phyloP scores from a whole-genome alignment of 2,797 vertebrate species.

The Eulemur mongoz region DNA sequence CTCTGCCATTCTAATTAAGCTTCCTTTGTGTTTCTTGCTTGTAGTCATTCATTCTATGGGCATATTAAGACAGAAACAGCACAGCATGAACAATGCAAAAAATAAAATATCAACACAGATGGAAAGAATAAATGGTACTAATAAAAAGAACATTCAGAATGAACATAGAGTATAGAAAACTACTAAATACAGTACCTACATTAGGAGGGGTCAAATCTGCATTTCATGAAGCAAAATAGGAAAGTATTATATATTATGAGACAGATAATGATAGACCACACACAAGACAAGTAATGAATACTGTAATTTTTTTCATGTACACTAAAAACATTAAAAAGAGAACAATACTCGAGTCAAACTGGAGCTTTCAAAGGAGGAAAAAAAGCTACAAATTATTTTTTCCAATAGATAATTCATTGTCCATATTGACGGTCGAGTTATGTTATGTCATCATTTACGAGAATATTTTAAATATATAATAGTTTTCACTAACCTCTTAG shows the following conservation, averaged over 20 bases:
- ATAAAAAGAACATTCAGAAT: constrained; percentile 71
- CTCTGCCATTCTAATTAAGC: constrained; percentile 54
- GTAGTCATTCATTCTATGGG: constrained; percentile 66
- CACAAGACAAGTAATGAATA: constrained; percentile 78
- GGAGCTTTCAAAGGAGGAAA: constrained; percentile 44
- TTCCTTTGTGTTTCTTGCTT: constrained; percentile 57
- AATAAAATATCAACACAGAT: constrained; percentile 75
- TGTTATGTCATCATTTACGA: constrained; percentile 29
- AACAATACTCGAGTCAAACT: constrained; percentile 61
- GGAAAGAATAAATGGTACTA: constrained; percentile 71
- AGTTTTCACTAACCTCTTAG: constrained; percentile 20
- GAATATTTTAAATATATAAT: constrained; percentile 23
- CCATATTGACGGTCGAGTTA: constrained; percentile 36
- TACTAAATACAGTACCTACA: constrained; percentile 92
- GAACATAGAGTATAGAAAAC: constrained; percentile 84
- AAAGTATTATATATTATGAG: constrained; percentile 86
- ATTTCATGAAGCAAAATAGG: constrained; percentile 88
- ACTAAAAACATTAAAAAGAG: constrained; percentile 64
- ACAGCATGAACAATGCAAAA: constrained; percentile 80
- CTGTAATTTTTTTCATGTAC: constrained; percentile 57
- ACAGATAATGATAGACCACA: constrained; percentile 82
- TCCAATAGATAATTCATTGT: constrained; percentile 58
- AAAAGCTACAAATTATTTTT: constrained; percentile 38
- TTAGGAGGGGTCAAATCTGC: constrained; percentile 91
- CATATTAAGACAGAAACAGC: constrained; percentile 85